Evolutionary conservation across 2,888 invertebrate genomes (phyloP).

Genomic region (Apoda limacodes): DNA sequence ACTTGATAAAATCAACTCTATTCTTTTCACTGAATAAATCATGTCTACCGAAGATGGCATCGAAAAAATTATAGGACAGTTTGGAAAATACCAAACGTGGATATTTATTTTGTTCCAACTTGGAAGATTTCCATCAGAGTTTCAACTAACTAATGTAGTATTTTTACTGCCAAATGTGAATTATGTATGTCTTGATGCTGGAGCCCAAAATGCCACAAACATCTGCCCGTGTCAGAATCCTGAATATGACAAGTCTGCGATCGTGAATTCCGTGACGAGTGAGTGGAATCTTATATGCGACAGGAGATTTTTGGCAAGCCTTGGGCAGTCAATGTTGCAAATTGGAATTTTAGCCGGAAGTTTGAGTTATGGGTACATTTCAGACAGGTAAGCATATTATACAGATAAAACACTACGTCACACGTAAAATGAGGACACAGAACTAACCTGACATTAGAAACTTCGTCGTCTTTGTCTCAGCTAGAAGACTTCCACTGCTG

Average conservation of each 20-base stretch:
- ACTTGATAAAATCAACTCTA: no score
- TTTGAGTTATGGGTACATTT: slow-evolving; percentile 61
- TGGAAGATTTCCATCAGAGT: slow-evolving; percentile 68
- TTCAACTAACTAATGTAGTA: slow-evolving; percentile 66
- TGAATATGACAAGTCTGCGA: slow-evolving; percentile 62
- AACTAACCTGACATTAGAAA: no score
- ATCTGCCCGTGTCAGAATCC: slow-evolving; percentile 53
- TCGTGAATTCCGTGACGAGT: slow-evolving; percentile 67
- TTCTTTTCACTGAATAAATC: no score
- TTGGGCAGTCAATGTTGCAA: slow-evolving; percentile 68
- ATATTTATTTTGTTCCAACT: slow-evolving; percentile 57
- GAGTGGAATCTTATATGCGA: slow-evolving; percentile 74
- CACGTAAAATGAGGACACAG: background rate
- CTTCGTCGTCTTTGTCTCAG: no score
- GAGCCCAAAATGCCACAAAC: slow-evolving; percentile 40
- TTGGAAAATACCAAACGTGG: slow-evolving; percentile 68
- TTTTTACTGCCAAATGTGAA: slow-evolving; percentile 66
- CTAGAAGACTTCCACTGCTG: no score
- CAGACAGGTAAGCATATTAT: slow-evolving; percentile 48
- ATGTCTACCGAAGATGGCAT: slow-evolving; percentile 32
- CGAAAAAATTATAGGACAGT: slow-evolving; percentile 60
- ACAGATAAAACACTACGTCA: background rate
- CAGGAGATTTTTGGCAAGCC: slow-evolving; percentile 58
- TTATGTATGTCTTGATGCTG: slow-evolving; percentile 51
- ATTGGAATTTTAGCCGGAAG: slow-evolving; percentile 69